A percentile compares a stretch with the other conserved stretches of the same genome.
Conservation (phyloP, 1,140 invertebrate species). For the Drosophila navojoa region DNA sequence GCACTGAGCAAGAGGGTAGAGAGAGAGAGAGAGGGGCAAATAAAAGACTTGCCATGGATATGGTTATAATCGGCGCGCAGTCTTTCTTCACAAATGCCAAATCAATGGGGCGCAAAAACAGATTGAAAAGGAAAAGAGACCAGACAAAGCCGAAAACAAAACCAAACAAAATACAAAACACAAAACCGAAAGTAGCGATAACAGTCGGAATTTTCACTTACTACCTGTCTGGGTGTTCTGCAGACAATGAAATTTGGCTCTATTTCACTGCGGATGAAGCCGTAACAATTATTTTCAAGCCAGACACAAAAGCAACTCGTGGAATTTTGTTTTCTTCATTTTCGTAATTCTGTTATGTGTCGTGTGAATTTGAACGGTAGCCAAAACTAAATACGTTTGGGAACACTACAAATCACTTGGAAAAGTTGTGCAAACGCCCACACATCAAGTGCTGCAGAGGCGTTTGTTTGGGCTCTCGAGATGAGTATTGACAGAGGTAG, state of each 20-base stretch:
- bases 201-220: constrained; percentile 35
- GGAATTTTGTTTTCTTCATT: constrained; percentile 28
- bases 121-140: not conserved
- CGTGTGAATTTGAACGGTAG: constrained; percentile 56
- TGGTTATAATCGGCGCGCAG: constrained; percentile 45
- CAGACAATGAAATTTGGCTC: constrained; percentile 30
- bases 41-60: constrained; percentile 36
- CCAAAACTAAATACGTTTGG: not conserved
- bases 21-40: constrained; percentile 3
- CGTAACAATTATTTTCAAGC: constrained; percentile 39
- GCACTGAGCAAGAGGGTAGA: constrained; percentile 8
- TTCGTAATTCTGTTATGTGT: constrained; percentile 44
- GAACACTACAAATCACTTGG: constrained; percentile 40
- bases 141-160: constrained; percentile 9
- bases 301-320: constrained; percentile 29
- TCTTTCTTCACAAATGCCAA: constrained; percentile 47
- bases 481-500: constrained; percentile 5
- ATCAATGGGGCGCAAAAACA: constrained; percentile 38
- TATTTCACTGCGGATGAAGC: constrained; percentile 36
- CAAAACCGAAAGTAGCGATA: constrained; percentile 38
- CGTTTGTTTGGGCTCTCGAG: constrained; percentile 26
- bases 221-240: constrained; percentile 37
- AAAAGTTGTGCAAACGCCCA: constrained; percentile 62
- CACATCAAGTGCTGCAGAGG: constrained; percentile 56
- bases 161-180: constrained; percentile 8